Evolutionary conservation across 2,888 invertebrate species (phyloP).

Genomic region (Drosophila robusta): DNA sequence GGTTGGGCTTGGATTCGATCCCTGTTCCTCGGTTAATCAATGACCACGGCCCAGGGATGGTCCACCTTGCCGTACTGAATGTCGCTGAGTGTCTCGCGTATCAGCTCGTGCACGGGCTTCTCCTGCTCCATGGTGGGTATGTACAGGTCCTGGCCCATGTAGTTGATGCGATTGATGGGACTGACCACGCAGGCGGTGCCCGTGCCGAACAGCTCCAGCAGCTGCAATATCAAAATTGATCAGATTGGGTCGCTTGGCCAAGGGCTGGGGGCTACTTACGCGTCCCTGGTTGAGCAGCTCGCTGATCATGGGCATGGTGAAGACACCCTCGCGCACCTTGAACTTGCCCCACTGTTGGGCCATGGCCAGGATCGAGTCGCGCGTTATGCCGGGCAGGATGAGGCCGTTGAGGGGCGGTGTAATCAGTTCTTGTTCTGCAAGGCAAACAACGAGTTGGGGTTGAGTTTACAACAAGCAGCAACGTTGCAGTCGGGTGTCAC

Average conservation of each 20-base stretch:
- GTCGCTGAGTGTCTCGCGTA: slow-evolving; percentile 91
- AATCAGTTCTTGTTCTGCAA: slow-evolving; percentile 93
- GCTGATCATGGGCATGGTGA: slow-evolving; percentile 94
- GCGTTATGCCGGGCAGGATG: slow-evolving; percentile 97
- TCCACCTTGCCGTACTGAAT: slow-evolving; percentile 95
- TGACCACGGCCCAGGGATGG: slow-evolving; percentile 91
- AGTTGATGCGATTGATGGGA: slow-evolving; percentile 95
- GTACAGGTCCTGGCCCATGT: slow-evolving; percentile 88
- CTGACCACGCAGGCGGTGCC: slow-evolving; percentile 98
- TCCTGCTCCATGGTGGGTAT: slow-evolving; percentile 92
- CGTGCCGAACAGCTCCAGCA: slow-evolving; percentile 98
- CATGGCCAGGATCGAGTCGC: slow-evolving; percentile 94
- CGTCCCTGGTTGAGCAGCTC: slow-evolving; percentile 91
- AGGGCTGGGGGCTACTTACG: slow-evolving; percentile 87
- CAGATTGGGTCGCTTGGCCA: too few relatives aligned
- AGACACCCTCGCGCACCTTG: slow-evolving; percentile 91
- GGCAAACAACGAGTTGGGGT: too few relatives aligned
- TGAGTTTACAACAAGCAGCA: too few relatives aligned
- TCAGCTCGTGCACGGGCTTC: slow-evolving; percentile 90
- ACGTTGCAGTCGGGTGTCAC: too few relatives aligned
- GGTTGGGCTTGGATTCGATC: background rate
- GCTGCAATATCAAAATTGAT: slow-evolving; percentile 86
- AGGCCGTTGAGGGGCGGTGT: slow-evolving; percentile 97
- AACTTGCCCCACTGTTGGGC: slow-evolving; percentile 94
- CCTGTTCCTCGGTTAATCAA: slow-evolving; percentile 85